Evolutionary conservation across 2,113 vertebrate genomes (phyloP), one percentile per base, ranked within the genome.

Genomic region (Pithys albifrons): DNA sequence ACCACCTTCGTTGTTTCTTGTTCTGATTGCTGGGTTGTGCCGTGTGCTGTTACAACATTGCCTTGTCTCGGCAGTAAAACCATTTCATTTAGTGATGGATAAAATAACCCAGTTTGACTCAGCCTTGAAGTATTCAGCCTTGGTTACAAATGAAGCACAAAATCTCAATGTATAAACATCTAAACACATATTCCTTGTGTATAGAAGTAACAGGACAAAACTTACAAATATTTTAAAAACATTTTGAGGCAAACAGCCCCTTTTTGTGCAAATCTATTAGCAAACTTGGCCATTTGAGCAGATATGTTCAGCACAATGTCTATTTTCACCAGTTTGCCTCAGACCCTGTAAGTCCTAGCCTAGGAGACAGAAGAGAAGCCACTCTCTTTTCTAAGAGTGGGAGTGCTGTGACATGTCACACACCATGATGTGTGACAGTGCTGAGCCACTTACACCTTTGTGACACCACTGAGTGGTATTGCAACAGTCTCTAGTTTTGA

Each of bases 81-180:
- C 0, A 1, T 57, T 86, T 43, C 67, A 57, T 77, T 95, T 71
- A 93, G 76, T 1, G 12, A 81, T 72, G 90, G 85, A 69, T 64
- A 91, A 84, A 96, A 69, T 2, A 95, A 54, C 37, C 48, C 72
- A 65, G 69, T 28, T 83, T 92, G 92, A 91, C 69, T 97, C 95
- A 96, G 67, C 85, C 89, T 85, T 35, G 12, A 93, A 91, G 46
- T 70, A 91, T 94, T 91, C 46, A 43, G 48, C 10, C 2, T 64
- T 37, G 75, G 85, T 90, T 83, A 88, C 82, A 22, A 17, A 94
- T 9, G 6, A 67, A 80, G 73, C 80, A 75, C 52, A 78, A 93
- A 91, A 86, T 71, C 89, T 58, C 46, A 16, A 52, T 72, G 65
- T 87, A 74, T 81, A 88, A 93, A 93, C 61, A 69, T 16, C 67